A percentile compares a stretch with the other conserved stretches of the same genome.
These are phyloP conservation scores for Eupithecia inturbata DNA, from an alignment of 2,888 invertebrate genomes.

Conservation along the genomic window DNA sequence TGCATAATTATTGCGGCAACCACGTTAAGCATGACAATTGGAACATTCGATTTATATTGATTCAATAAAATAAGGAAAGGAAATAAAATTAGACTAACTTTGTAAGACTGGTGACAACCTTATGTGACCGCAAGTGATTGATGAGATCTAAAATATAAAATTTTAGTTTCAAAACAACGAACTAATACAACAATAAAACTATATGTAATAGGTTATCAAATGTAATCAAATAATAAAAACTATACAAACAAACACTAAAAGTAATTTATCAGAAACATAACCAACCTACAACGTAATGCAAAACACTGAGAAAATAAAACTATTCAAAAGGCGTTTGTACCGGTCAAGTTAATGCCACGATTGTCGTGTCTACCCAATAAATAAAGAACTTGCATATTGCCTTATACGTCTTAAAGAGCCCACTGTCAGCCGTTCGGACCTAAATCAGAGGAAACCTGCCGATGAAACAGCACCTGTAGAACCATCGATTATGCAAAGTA, in stretches of 20 bases:
- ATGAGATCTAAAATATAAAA: neutral
- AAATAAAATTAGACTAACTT: neutral
- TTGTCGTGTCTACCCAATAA: slow-evolving; percentile 63
- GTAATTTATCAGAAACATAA: neutral
- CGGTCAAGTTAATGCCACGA: slow-evolving; percentile 45
- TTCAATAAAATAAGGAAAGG: neutral
- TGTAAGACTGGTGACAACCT: neutral
- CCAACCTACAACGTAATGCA: neutral
- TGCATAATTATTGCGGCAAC: slow-evolving; percentile 27
- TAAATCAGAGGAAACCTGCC: slow-evolving; percentile 74
- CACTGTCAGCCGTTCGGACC: slow-evolving; percentile 74
- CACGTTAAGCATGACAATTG: slow-evolving; percentile 20
- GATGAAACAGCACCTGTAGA: slow-evolving; percentile 76
- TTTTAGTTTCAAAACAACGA: neutral
- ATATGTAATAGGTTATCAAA: neutral
- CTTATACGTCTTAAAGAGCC: slow-evolving; percentile 71
- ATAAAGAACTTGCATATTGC: slow-evolving; percentile 74
- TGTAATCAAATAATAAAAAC: neutral
- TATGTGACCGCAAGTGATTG: neutral
- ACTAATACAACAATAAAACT: neutral
- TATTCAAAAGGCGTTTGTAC: slow-evolving; percentile 41
- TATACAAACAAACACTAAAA: neutral
- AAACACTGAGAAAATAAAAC: slow-evolving; percentile 27
- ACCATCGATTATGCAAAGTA: slow-evolving; percentile 81
- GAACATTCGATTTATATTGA: neutral